These are phyloP conservation scores for Antigone vipio DNA, from an alignment of 2,113 vertebrate genomes.

Conservation along the genomic window DNA sequence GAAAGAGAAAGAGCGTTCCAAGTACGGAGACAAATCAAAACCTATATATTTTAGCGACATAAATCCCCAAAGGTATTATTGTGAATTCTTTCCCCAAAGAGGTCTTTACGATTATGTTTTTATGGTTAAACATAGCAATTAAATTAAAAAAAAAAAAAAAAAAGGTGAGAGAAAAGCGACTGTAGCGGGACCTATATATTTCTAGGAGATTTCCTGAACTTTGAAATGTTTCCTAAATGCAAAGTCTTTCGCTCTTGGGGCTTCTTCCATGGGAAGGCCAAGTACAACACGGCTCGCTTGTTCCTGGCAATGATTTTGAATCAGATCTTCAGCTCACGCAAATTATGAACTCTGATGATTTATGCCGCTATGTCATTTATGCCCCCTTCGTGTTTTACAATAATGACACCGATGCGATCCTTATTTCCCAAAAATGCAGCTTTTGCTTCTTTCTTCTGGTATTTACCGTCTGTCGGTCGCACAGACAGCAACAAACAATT, in stretches of 20 bases:
- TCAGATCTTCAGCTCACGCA: neutral
- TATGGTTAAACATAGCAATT: neutral
- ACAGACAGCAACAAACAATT: neutral
- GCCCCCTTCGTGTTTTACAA: neutral
- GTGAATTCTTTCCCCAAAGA: neutral
- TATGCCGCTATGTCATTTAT: neutral
- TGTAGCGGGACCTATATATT: neutral
- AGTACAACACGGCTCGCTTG: neutral
- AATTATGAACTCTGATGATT: neutral
- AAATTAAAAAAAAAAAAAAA: neutral
- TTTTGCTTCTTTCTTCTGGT: neutral
- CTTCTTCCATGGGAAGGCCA: neutral
- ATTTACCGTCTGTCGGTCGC: neutral
- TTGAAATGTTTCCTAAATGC: neutral
- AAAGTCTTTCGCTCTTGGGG: neutral
- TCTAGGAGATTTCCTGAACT: neutral
- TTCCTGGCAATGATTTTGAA: neutral
- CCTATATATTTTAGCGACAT: neutral
- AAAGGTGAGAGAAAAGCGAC: neutral
- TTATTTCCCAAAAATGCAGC: neutral
- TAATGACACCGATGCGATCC: neutral
- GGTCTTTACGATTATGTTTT: neutral
- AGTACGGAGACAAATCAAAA: neutral
- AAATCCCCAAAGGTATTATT: neutral
- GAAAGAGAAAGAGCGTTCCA: neutral